Evolutionary conservation across 1,140 invertebrate genomes (phyloP).

Genomic region (Euwallacea similis): DNA sequence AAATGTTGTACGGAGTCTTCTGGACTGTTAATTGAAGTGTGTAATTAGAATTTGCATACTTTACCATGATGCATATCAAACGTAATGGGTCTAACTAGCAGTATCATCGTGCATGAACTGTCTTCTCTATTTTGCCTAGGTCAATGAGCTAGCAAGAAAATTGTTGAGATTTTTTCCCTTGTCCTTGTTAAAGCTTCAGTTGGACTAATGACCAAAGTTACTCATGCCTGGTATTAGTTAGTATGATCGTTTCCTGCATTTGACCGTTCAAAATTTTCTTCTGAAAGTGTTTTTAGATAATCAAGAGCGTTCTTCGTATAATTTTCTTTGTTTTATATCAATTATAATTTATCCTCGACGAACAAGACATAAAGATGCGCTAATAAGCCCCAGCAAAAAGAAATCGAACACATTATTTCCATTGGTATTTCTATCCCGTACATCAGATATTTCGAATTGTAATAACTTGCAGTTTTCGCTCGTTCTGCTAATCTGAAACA

Average conservation of each 20-base stretch:
- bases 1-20: slow-evolving; percentile 21
- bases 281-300: too few relatives aligned
- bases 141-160: slow-evolving; percentile 40
- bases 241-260: not conserved
- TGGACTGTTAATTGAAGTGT: slow-evolving; percentile 47
- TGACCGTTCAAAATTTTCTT: not conserved
- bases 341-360: not conserved
- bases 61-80: slow-evolving; percentile 47
- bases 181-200: slow-evolving; percentile 7
- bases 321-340: not conserved
- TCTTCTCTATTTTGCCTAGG: slow-evolving; percentile 35
- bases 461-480: slow-evolving; percentile 27
- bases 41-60: slow-evolving; percentile 48
- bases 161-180: not conserved
- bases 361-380: not conserved
- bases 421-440: slow-evolving; percentile 14
- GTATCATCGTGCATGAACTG: slow-evolving; percentile 43
- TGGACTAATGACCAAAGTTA: slow-evolving; percentile 18
- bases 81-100: slow-evolving; percentile 40
- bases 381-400: slow-evolving; percentile 4
- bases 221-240: not conserved
- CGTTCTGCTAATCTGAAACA: slow-evolving; percentile 28
- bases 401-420: not conserved
- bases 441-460: slow-evolving; percentile 19
- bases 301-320: too few relatives aligned